Conservation (phyloP, 2,888 invertebrate genomes). For the Agriopis leucophaearia region DNA sequence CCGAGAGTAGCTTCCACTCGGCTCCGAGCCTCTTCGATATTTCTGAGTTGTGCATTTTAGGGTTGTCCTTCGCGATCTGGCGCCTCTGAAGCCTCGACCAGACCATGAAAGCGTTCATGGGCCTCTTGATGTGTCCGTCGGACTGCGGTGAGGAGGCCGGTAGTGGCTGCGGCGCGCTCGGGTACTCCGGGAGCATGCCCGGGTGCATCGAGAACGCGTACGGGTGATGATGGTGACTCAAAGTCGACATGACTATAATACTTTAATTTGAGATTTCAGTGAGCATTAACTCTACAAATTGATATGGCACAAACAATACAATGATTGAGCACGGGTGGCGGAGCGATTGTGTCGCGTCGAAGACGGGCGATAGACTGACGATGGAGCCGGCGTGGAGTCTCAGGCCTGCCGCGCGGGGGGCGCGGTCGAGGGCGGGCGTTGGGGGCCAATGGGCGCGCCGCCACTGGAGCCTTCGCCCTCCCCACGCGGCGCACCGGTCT, state of each 20-base stretch:
- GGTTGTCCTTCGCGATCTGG: conserved; percentile 97
- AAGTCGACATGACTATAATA: conserved; percentile 75
- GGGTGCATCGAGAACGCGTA: conserved; percentile 85
- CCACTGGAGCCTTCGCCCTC: conserved; percentile 76
- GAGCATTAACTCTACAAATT: conserved; percentile 69
- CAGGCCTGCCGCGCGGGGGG: conserved; percentile 68
- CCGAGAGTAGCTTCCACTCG: conserved; percentile 96
- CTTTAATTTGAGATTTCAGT: conserved; percentile 60
- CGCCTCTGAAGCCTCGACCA: conserved; percentile 97
- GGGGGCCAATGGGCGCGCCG: conserved; percentile 67
- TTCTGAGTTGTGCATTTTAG: conserved; percentile 96
- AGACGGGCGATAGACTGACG: conserved; percentile 81
- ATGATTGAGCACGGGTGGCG: conserved; percentile 70
- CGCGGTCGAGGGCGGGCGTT: conserved; percentile 72
- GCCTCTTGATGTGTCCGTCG: conserved; percentile 96
- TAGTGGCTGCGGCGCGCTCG: conserved; percentile 76
- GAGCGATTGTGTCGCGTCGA: conserved; percentile 80
- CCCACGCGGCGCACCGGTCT: conserved; percentile 59
- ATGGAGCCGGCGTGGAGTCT: conserved; percentile 63
- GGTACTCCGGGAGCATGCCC: conserved; percentile 81
- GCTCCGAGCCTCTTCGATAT: conserved; percentile 97
- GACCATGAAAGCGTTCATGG: conserved; percentile 99
- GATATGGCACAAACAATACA: conserved; percentile 74
- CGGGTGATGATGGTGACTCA: conserved; percentile 84
- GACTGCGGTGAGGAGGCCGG: conserved; percentile 80